Percentiles rank a stretch among this genome's conserved stretches.
These are phyloP conservation scores for Drosophila trapezifrons DNA, from an alignment of 1,140 invertebrate genomes.

Conservation along the genomic window DNA sequence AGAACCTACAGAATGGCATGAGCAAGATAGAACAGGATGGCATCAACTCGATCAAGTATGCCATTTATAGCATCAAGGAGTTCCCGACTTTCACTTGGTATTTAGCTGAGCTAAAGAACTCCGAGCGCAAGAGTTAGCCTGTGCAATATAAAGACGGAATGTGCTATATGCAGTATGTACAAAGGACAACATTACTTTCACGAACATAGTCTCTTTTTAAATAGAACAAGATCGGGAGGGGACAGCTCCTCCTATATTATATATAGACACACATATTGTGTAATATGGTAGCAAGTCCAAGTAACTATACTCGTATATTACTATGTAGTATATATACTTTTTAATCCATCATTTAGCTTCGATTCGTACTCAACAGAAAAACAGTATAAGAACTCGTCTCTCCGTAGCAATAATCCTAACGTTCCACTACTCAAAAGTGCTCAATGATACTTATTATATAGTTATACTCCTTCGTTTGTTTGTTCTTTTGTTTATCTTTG, in stretches of 20 bases:
- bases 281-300: conserved; percentile 64
- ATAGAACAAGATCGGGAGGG: conserved; percentile 36
- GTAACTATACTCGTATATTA: conserved; percentile 52
- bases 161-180: conserved; percentile 66
- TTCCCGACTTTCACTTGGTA: conserved; percentile 91
- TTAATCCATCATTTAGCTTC: conserved; percentile 64
- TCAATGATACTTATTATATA: conserved; percentile 38
- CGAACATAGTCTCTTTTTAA: conserved; percentile 59
- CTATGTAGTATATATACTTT: conserved; percentile 56
- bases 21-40: conserved; percentile 93
- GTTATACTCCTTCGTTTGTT: conserved; percentile 21
- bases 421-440: conserved; percentile 39
- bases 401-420: conserved; percentile 45
- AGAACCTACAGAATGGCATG: conserved; percentile 92
- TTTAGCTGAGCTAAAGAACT: conserved; percentile 87
- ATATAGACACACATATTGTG: conserved; percentile 59
- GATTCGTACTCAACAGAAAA: conserved; percentile 41
- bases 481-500: conserved; percentile 43
- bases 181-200: conserved; percentile 79
- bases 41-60: conserved; percentile 93
- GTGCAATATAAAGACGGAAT: conserved; percentile 13
- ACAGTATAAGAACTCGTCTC: conserved; percentile 36
- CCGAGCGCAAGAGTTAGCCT: conserved; percentile 79
- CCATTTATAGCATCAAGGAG: conserved; percentile 88
- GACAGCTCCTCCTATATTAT: conserved; percentile 20